These are phyloP conservation scores for Brachyptera risi DNA, from an alignment of 2,888 invertebrate genomes.

Conservation along the genomic window DNA sequence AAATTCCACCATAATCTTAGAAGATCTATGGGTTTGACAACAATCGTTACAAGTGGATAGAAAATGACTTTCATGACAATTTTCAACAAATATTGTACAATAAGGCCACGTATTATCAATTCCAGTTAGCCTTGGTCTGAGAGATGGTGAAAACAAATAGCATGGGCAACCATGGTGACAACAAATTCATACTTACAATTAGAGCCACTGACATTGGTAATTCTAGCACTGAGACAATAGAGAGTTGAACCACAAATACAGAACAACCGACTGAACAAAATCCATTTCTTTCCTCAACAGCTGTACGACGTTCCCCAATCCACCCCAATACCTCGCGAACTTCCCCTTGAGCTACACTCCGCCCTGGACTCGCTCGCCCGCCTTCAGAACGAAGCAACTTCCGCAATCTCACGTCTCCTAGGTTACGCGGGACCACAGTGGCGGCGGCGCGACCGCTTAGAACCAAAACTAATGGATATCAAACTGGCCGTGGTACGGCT, in stretches of 20 bases:
- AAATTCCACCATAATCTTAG: too few relatives aligned
- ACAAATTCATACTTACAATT: too few relatives aligned
- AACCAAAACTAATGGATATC: conserved; percentile 70
- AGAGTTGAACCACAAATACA: neutral
- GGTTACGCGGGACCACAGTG: conserved; percentile 72
- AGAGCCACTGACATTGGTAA: too few relatives aligned
- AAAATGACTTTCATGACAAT: too few relatives aligned
- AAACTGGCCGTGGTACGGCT: conserved; percentile 71
- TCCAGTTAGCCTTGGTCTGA: too few relatives aligned
- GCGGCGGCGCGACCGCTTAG: conserved; percentile 75
- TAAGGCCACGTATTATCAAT: too few relatives aligned
- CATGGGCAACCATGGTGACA: too few relatives aligned
- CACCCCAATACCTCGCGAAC: conserved; percentile 51
- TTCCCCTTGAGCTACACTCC: conserved; percentile 69
- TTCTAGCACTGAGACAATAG: neutral
- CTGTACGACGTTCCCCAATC: conserved; percentile 55
- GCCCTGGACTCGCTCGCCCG: conserved; percentile 72
- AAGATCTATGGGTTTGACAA: too few relatives aligned
- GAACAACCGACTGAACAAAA: too few relatives aligned
- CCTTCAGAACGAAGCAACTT: conserved; percentile 74
- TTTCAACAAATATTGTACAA: too few relatives aligned
- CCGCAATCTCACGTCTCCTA: conserved; percentile 71
- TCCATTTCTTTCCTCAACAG: conserved; percentile 38
- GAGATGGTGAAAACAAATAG: too few relatives aligned
- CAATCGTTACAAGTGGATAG: too few relatives aligned